Base-by-base conservation (phyloP, 2,888 invertebrate genomes). In the Synanthedon tipuliformis region DNA sequence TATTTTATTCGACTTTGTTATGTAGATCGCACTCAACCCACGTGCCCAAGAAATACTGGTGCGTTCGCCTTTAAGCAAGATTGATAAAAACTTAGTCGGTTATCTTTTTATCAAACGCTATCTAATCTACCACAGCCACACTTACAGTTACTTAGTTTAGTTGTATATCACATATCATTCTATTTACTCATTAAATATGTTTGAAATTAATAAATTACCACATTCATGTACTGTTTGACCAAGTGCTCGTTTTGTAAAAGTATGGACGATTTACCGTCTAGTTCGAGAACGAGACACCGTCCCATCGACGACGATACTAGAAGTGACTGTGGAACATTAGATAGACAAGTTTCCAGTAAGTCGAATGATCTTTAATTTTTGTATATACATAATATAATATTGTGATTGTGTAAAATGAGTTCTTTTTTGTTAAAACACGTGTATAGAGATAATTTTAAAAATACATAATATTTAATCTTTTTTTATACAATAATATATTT, bases 291-390 rank as follows among this genome's bases (percentile, higher is more conserved):
- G 18, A 76, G 74, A 57, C 83, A 71, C 54, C 75, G 85, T 54
- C 85, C 85, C 50, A 75, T 85, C 57, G 80, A 86, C 56, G 85
- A 86, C 59, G 87, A 85, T 57, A 84, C 81, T 7, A 76, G 64
- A 61, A 87, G 87, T 65, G 85, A 86, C 58, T 76, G 76, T 57
- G 86, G 78, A 53, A 61, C 68, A 54, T 55, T 83, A 69, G 82
- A 84, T 57, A 67, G 65, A 51, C 66, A 66, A 50, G 66, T 45
- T 45, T 27, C 41, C 57, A 16, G 16, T 15, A 3, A 50, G 12
- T 12, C 13, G n/a, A 45, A 34, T 34, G 10, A 34, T 34, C 34
- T 34, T 34, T 34, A 34, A 34, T 34, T 34, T 34, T 34, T 34
- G 34, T 34, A 34, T 34, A 3, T 34, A 23, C n/a, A 18, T 23